Conservation (phyloP, 1,140 invertebrate genomes). For the Heliconius nattereri region DNA sequence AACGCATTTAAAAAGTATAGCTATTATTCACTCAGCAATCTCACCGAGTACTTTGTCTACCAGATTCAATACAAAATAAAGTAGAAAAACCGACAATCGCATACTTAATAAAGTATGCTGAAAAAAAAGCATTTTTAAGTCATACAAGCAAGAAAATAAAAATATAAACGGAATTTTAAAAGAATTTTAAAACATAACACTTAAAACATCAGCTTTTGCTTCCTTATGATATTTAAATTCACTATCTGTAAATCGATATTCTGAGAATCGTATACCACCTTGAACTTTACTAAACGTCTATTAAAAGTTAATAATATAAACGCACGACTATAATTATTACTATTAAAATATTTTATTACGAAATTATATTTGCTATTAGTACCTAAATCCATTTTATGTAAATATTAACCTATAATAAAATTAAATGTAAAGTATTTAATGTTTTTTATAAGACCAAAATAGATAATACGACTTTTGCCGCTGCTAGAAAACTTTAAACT, state of each 20-base stretch:
- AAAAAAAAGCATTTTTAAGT: too few species aligned
- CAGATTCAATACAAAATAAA: too few species aligned
- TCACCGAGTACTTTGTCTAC: too few species aligned
- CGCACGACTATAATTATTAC: background rate
- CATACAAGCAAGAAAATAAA: background rate
- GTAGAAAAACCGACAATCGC: too few species aligned
- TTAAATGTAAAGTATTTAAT: too few species aligned
- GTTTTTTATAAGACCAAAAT: too few species aligned
- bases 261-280: background rate
- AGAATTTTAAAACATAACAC: background rate
- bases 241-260: background rate
- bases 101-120: too few species aligned
- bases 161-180: background rate
- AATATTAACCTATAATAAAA: background rate
- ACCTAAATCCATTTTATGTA: background rate
- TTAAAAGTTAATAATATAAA: background rate
- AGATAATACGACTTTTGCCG: too few species aligned
- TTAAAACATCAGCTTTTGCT: background rate
- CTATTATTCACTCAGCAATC: too few species aligned
- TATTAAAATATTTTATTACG: background rate
- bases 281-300: constrained; percentile 1
- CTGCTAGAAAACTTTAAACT: too few species aligned
- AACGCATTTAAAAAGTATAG: too few species aligned
- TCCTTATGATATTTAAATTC: constrained; percentile 2
- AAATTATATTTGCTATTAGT: background rate